Evolutionary conservation across 2,888 invertebrate species (phyloP).

Genomic region (Therioaphis trifolii): DNA sequence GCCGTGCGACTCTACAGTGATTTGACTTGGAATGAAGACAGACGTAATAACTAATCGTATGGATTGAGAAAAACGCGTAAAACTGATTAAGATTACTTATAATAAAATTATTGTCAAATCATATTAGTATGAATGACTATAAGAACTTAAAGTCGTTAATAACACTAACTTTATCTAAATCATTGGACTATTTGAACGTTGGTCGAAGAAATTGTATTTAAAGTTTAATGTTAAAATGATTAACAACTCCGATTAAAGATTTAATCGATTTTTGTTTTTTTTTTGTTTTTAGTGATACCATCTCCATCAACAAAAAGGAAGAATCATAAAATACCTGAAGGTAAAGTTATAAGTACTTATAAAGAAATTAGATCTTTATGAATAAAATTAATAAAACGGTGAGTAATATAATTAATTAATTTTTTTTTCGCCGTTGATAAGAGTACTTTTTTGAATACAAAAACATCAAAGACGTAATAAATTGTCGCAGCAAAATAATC

Average conservation of each 20-base stretch:
- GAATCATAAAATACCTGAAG: slow-evolving; percentile 24
- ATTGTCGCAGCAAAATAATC: neutral
- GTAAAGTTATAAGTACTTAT: slow-evolving; percentile 40
- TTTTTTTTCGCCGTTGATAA: neutral
- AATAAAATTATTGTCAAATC: too few relatives aligned
- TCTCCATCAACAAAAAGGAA: slow-evolving; percentile 19
- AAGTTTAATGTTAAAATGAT: neutral
- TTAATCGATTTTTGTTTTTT: neutral
- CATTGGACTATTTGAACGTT: too few relatives aligned
- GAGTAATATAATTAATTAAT: neutral
- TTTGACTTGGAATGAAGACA: too few relatives aligned
- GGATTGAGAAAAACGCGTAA: too few relatives aligned
- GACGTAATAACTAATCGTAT: too few relatives aligned
- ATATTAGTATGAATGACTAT: too few relatives aligned
- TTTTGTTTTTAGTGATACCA: slow-evolving; percentile 29
- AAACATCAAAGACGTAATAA: neutral
- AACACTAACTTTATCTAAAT: too few relatives aligned
- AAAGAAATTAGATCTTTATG: neutral
- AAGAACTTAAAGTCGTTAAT: too few relatives aligned
- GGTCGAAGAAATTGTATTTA: too few relatives aligned
- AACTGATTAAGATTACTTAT: too few relatives aligned
- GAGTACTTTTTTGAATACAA: neutral
- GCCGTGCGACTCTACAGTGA: too few relatives aligned
- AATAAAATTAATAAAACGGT: slow-evolving; percentile 15
- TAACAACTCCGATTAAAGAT: neutral